These are phyloP conservation scores for Tribolium freemani DNA, from an alignment of 2,888 invertebrate species.

Conservation along the genomic window DNA sequence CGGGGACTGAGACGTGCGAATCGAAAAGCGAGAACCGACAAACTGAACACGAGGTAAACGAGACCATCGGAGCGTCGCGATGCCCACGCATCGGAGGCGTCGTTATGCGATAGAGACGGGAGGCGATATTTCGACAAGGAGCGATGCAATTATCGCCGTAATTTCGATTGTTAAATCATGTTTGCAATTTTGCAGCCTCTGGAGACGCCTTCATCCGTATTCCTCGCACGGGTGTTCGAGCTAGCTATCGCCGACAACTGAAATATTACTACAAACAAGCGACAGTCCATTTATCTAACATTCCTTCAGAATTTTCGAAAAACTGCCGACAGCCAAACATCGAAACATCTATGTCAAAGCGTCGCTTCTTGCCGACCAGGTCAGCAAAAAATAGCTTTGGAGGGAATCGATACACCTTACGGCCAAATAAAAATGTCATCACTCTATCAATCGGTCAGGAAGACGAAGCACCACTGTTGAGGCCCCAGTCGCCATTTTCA, in stretches of 20 bases:
- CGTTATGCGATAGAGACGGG: conserved; percentile 20
- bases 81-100: conserved; percentile 42
- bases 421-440: neutral
- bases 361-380: no score
- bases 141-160: conserved; percentile 7
- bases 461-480: neutral
- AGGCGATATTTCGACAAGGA: neutral
- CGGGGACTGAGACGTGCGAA: conserved; percentile 9
- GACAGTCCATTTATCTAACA: neutral
- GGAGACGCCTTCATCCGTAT: neutral
- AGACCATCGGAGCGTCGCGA: conserved; percentile 45
- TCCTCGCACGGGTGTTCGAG: neutral
- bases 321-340: neutral
- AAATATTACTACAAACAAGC: neutral
- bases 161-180: conserved; percentile 4
- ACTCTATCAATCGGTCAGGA: neutral
- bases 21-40: conserved; percentile 39
- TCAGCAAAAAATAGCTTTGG: neutral
- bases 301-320: neutral
- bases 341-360: no score
- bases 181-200: neutral
- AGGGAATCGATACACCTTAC: neutral
- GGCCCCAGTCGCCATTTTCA: neutral
- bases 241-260: neutral
- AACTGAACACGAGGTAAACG: conserved; percentile 43